Conservation (phyloP, 2,888 invertebrate species). For the Pseudococcus longispinus region DNA sequence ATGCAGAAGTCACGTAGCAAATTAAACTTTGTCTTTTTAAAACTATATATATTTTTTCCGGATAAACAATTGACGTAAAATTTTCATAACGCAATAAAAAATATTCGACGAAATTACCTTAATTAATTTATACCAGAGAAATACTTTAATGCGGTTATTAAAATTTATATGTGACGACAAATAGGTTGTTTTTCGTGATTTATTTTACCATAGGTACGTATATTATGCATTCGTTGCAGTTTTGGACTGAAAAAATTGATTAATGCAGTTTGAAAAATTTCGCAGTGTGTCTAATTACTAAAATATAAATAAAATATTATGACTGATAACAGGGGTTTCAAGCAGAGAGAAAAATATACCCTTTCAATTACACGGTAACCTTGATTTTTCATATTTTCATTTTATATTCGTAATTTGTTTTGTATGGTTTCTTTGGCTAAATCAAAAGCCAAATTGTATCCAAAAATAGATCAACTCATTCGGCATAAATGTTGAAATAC, state of each 20-base stretch:
- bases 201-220: not conserved
- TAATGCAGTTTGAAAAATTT: no score
- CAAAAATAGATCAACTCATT: no score
- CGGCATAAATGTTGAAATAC: no score
- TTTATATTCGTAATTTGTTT: not conserved
- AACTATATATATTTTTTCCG: not conserved
- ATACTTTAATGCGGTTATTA: not conserved
- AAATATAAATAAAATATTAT: no score
- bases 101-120: not conserved
- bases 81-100: not conserved
- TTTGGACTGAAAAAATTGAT: no score
- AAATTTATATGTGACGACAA: not conserved
- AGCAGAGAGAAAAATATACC: no score
- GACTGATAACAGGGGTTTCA: no score
- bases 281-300: not conserved
- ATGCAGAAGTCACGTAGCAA: slow-evolving; percentile 35
- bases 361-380: not conserved
- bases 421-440: no score
- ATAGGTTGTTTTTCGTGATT: not conserved
- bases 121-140: not conserved
- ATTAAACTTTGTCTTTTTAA: slow-evolving; percentile 32
- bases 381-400: not conserved
- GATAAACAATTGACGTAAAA: slow-evolving; percentile 4
- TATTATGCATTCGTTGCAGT: not conserved
- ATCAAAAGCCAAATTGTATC: no score